phyloP scores from a whole-genome alignment of 2,113 vertebrate species.

The Etia nguti region DNA sequence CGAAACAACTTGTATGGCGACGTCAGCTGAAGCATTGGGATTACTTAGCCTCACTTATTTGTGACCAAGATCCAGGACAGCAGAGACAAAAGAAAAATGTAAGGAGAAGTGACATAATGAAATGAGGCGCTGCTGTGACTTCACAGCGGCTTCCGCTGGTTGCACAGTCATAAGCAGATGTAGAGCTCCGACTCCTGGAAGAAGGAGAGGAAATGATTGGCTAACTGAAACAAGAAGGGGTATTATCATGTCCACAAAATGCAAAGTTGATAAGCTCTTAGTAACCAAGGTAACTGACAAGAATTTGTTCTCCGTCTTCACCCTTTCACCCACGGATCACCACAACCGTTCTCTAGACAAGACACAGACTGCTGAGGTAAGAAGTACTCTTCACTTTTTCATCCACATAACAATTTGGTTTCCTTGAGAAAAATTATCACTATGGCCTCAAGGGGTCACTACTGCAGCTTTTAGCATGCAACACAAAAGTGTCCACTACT shows the following conservation, averaged over 20 bases:
- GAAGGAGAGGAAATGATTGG: background rate
- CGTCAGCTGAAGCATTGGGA: background rate
- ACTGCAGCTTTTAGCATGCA: background rate
- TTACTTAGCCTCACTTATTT: background rate
- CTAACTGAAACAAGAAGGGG: background rate
- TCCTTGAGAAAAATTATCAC: background rate
- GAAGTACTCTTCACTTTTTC: background rate
- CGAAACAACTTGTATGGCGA: background rate
- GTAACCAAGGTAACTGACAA: background rate
- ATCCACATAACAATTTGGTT: background rate
- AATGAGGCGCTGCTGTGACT: background rate
- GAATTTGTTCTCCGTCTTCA: background rate
- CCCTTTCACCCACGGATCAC: background rate
- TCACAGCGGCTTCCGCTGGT: background rate
- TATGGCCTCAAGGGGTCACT: background rate
- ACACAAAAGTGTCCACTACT: background rate
- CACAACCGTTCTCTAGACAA: background rate
- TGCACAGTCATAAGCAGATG: slow-evolving; percentile 52
- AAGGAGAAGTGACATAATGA: background rate
- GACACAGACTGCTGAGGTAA: background rate
- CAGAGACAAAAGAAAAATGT: background rate
- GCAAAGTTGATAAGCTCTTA: background rate
- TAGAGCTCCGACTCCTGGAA: slow-evolving; percentile 59
- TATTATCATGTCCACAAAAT: background rate
- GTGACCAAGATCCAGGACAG: background rate